Evolutionary conservation across 2,113 vertebrate genomes (phyloP).

Genomic region (Perca fluviatilis): DNA sequence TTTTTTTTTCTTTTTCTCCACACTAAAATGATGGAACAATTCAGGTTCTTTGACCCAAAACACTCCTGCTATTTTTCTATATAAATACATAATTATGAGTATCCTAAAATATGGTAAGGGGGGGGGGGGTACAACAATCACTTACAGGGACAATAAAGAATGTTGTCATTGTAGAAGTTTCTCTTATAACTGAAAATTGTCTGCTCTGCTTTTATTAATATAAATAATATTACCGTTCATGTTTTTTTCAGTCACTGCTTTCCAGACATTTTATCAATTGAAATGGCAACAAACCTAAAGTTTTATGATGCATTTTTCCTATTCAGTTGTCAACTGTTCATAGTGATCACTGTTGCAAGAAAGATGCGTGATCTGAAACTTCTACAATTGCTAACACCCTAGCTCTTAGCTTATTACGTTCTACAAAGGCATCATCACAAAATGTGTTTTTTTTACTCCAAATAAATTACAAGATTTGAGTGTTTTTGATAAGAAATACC

Average conservation of each 20-base stretch:
- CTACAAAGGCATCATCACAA: conserved; percentile 46
- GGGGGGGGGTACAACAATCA: conserved; percentile 61
- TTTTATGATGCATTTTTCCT: background rate
- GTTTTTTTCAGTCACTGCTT: background rate
- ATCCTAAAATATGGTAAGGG: conserved; percentile 53
- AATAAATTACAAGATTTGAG: conserved; percentile 27
- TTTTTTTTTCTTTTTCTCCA: conserved; percentile 18
- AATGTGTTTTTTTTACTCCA: conserved; percentile 5
- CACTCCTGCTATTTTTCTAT: conserved; percentile 50
- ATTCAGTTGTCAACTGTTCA: background rate
- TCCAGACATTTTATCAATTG: background rate
- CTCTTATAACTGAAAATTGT: background rate
- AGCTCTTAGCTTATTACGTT: conserved; percentile 9
- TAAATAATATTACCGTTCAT: background rate
- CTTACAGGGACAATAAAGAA: conserved; percentile 49
- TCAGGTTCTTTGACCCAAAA: conserved; percentile 32
- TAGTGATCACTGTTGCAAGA: background rate
- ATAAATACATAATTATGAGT: conserved; percentile 53
- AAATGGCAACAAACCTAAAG: background rate
- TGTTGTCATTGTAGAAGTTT: conserved; percentile 57
- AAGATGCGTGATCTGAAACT: conserved; percentile 34
- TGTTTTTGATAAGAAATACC: conserved; percentile 47
- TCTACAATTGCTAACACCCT: conserved; percentile 52
- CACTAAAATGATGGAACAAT: conserved; percentile 36
- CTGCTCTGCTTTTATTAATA: background rate